phyloP scores from a whole-genome alignment of 2,888 invertebrate species.

The Tanytarsus gracilentus region DNA sequence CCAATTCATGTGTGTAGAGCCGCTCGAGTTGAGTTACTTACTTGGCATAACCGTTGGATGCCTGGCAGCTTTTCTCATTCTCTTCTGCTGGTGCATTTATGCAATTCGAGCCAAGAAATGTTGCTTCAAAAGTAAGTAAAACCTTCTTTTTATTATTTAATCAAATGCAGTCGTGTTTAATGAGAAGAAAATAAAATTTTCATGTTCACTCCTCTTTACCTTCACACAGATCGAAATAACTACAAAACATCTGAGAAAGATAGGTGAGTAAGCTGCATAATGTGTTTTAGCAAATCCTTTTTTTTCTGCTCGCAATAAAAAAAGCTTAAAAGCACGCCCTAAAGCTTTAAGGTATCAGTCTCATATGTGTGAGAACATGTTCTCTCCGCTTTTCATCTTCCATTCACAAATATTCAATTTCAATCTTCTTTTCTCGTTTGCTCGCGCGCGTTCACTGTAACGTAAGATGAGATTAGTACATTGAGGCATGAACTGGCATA shows the following conservation, averaged over 20 bases:
- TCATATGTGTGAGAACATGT: neutral
- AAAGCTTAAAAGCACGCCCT: neutral
- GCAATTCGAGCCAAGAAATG: conserved; percentile 52
- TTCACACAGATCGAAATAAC: conserved; percentile 62
- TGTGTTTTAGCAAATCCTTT: neutral
- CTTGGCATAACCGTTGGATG: conserved; percentile 50
- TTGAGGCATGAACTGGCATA: conserved; percentile 3
- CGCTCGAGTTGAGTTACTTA: conserved; percentile 52
- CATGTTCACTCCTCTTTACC: conserved; percentile 2
- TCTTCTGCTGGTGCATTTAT: conserved; percentile 50
- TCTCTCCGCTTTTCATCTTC: neutral
- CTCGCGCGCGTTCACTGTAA: too few species aligned
- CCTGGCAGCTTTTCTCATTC: conserved; percentile 47
- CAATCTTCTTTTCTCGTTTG: neutral
- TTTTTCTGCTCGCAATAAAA: too few species aligned
- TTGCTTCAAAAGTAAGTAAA: conserved; percentile 53
- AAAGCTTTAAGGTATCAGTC: neutral
- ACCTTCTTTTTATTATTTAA: neutral
- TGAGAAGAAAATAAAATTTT: neutral
- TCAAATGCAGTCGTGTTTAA: neutral
- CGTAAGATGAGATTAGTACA: conserved; percentile 2
- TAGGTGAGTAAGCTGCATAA: conserved; percentile 57
- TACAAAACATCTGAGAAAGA: conserved; percentile 77
- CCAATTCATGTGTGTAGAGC: conserved; percentile 44
- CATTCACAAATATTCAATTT: conserved; percentile 10